Base-by-base conservation (phyloP, 2,797 vertebrate genomes). In the Adrianichthys oophorus region DNA sequence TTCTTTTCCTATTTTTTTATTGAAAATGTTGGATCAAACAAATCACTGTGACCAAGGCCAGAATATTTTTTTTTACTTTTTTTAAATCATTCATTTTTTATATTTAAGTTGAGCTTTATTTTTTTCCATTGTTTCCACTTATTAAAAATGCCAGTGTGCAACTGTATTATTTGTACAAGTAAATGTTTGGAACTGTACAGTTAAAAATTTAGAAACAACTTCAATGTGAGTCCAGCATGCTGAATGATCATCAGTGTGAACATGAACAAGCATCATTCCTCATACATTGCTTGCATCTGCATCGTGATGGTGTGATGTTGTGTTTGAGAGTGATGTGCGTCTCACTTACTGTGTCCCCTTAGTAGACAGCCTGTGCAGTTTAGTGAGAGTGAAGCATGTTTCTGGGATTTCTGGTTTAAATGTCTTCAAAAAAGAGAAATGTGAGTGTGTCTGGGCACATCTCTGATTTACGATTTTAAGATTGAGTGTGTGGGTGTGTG, bases 21-120 rank as follows among this genome's bases (percentile, higher is more conserved):
- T 86, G 88, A 87, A 91, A 93, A 91, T 88, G 93, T 93, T 93
- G 89, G 90, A 93, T 95, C 92, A 94, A 93, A 93, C 76, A 90
- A 93, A 97, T 94, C 96, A 98, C 98, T 99, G 98, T 99, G 97
- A 98, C 90, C 89, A 90, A 92, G 84, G 89, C 89, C 87, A 92
- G 90, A 92, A 83, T 68, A 65, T 78, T 83, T 81, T 74, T 79
- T 89, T 89, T 88, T 84, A 86, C 72, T 84, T 88, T 87, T 85
- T 89, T 87, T 84, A 74, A 84, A 73, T 76, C 80, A 65, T 80
- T 76, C 48, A 59, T 79, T 80, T 86, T 78, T 79, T 56, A 63
- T 78, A 84, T 90, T 88, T 85, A 71, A 72, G 71, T 83, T 83
- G 83, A 76, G 72, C 55, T 82, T 81, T 84, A 80, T 76, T 82